A percentile compares a stretch with the other conserved stretches of the same genome.
Evolutionary conservation across 2,113 vertebrate genomes (phyloP).

Genomic region (Clupea harengus): DNA sequence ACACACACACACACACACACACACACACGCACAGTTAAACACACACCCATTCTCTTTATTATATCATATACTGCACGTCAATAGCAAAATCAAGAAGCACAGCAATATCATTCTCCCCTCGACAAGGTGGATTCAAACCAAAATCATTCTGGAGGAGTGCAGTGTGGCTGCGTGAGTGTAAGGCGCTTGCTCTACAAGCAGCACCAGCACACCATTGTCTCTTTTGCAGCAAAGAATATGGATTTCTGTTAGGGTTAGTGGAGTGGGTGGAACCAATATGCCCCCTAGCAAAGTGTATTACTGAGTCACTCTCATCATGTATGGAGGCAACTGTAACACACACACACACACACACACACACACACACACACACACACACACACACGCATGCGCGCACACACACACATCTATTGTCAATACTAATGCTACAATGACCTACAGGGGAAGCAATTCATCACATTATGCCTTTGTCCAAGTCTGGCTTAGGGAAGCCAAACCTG

Average conservation of each 20-base stretch:
- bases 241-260: background rate
- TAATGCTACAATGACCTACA: conserved; percentile 11
- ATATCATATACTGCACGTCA: background rate
- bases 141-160: background rate
- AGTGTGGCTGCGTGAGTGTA: background rate
- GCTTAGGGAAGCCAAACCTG: background rate
- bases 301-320: conserved; percentile 12
- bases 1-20: conserved; percentile 4
- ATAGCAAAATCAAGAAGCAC: background rate
- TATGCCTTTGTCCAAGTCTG: background rate
- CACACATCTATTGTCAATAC: background rate
- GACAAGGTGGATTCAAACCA: background rate
- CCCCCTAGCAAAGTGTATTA: background rate
- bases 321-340: background rate
- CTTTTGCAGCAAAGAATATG: background rate
- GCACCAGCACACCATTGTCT: background rate
- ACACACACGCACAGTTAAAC: background rate
- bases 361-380: background rate
- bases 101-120: background rate
- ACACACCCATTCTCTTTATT: background rate
- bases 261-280: background rate
- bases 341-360: background rate
- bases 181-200: background rate
- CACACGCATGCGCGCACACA: background rate
- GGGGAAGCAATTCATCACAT: background rate